Evolutionary conservation across 2,113 vertebrate genomes (phyloP).

Genomic region (Pseudorhombus dupliciocellatus): DNA sequence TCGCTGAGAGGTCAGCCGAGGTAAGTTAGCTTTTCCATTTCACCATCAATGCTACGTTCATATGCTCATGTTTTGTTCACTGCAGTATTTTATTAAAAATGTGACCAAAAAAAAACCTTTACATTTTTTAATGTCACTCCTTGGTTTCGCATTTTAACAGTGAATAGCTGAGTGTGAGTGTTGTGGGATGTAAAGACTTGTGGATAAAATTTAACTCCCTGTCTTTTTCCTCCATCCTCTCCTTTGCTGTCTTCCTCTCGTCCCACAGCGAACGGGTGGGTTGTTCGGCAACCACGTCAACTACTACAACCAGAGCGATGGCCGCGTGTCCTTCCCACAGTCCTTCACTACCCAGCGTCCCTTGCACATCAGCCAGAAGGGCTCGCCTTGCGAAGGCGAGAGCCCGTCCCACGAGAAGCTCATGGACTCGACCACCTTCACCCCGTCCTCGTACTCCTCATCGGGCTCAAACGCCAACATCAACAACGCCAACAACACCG

Average conservation of each 20-base stretch:
- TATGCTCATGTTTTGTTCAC: slow-evolving; percentile 12
- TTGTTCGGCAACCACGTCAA: slow-evolving; percentile 97
- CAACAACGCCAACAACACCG: slow-evolving; percentile 99
- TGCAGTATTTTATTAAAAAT: neutral
- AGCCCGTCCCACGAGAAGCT: slow-evolving; percentile 96
- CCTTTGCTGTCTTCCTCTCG: neutral
- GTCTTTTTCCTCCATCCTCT: neutral
- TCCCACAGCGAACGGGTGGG: slow-evolving; percentile 88
- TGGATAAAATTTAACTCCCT: neutral
- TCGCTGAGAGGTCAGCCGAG: slow-evolving; percentile 18
- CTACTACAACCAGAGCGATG: slow-evolving; percentile 94
- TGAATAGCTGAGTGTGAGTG: slow-evolving; percentile 18
- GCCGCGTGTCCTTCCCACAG: slow-evolving; percentile 90
- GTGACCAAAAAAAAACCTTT: neutral
- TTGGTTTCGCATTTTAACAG: neutral
- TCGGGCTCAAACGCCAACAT: slow-evolving; percentile 98
- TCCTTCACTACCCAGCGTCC: slow-evolving; percentile 97
- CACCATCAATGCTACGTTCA: slow-evolving; percentile 10
- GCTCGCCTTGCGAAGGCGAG: slow-evolving; percentile 88
- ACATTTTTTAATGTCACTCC: neutral
- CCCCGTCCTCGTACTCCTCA: slow-evolving; percentile 97
- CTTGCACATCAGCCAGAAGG: slow-evolving; percentile 94
- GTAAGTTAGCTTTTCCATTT: slow-evolving; percentile 24
- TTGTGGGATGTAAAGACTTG: neutral
- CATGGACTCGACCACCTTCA: slow-evolving; percentile 97